Evolutionary conservation across 2,113 vertebrate genomes (phyloP), one percentile per base, ranked within the genome.

Genomic region (Carollia perspicillata): DNA sequence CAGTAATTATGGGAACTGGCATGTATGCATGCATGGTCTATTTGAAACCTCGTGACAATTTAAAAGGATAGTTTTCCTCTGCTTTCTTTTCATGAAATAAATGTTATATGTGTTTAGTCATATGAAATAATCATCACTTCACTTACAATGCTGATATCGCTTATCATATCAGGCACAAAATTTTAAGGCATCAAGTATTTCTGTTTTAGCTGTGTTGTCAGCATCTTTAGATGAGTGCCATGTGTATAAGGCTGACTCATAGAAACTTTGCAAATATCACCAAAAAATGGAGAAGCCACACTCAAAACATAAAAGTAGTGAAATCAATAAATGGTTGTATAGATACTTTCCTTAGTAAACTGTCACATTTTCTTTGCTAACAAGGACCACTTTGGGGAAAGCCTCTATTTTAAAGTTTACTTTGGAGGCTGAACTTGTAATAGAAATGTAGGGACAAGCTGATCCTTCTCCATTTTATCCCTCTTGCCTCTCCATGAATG

Each of bases 1-100:
- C 37, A 51, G 26, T 0, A 6, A 44, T 30, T 33, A 42, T 0
- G 0, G 51, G 60, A 78, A 20, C 16, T 40, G 10, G 68, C 14
- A 14, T 6, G 3, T 33, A 1, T 17, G 47, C 8, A 0, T 1
- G 23, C 28, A 0, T 10, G 0, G 3, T 53, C n/a, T 16, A n/a
- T 11, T 30, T 8, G 9, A 63, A 71, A 79, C 1, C 8, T n/a
- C 16, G 12, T 0, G 12, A 23, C 5, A 42, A 4, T 13, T 69
- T 20, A 20, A 37, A 74, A 66, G 14, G 23, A 4, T n/a, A 3
- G 9, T 35, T 65, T 40, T 26, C 71, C 13, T 33, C 68, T 9
- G 47, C 49, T 2, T 33, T 13, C 77, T 58, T 47, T 53, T 28
- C 35, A 4, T 22, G 35, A 47, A 42, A 4, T 2, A 28, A 20